These are phyloP conservation scores for Resseliella maxima DNA, from an alignment of 2,888 invertebrate species.

Conservation along the genomic window DNA sequence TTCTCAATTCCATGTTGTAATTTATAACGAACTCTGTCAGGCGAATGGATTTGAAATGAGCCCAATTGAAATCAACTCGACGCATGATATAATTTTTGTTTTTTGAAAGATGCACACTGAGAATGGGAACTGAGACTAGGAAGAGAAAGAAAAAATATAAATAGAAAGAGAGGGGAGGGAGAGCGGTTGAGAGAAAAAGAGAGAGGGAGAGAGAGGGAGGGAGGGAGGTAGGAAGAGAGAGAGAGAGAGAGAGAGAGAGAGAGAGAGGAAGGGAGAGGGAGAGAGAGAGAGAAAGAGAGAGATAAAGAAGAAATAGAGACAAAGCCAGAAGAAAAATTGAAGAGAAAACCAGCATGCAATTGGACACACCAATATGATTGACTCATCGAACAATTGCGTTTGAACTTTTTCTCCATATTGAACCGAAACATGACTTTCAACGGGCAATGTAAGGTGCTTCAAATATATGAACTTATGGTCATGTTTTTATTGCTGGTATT, in stretches of 20 bases:
- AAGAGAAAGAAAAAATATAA: neutral
- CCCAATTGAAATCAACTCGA: neutral
- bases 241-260: too few relatives aligned
- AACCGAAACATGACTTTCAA: neutral
- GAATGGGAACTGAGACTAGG: neutral
- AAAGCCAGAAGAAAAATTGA: too few relatives aligned
- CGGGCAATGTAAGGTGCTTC: neutral
- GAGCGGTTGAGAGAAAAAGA: too few relatives aligned
- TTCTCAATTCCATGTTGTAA: too few relatives aligned
- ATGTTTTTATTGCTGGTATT: neutral
- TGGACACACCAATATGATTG: slow-evolving; percentile 27
- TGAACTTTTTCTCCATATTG: neutral
- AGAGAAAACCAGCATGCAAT: neutral
- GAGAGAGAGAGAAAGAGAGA: too few relatives aligned
- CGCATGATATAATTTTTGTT: neutral
- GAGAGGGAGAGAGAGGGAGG: too few relatives aligned
- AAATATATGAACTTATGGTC: neutral
- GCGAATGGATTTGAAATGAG: neutral
- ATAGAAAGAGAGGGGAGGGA: too few relatives aligned
- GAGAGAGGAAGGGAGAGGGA: too few relatives aligned
- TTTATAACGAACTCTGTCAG: too few relatives aligned
- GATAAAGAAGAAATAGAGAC: too few relatives aligned
- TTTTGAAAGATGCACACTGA: too few relatives aligned
- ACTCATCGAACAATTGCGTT: slow-evolving; percentile 19
- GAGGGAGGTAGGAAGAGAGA: too few relatives aligned